Base-by-base conservation (phyloP, 2,888 invertebrate species). In the Lasioglossum pauxillum region DNA sequence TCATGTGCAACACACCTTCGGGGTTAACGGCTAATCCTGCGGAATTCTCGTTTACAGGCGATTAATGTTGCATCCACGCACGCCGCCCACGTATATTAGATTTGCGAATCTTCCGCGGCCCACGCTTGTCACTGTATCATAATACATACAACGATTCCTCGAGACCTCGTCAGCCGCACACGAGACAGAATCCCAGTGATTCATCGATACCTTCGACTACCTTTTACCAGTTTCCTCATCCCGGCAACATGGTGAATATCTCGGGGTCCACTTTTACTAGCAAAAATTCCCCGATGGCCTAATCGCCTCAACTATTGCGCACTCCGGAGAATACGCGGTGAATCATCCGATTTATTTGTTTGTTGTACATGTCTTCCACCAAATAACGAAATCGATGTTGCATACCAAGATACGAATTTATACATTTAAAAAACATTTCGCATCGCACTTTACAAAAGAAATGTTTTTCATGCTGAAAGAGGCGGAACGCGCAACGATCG, bases 41-140 rank as follows among this genome's bases (percentile, higher is more conserved):
- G 69, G 79, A 83, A 85, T 83, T 86, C 87, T 90, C 83, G 83
- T 90, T 90, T 85, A 75, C 81, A 69, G 76, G 53, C 83, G 81
- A 90, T 90, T 90, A 90, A 88, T 87, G 87, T 75, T 73, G 80
- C 89, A 89, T 90, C 85, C 87, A 88, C 73, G 84, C 82, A 75
- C 75, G 12, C 41, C 82, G 72, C 89, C 89, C 60, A 87, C 90
- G 83, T 57, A 7, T 60, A 71, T 83, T 83, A 82, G 77, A 77
- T 79, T 84, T 67, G 89, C 75, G 80, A 83, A 88, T 90, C 86
- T 83, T 78, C 64, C 76, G 12, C 76, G 7, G 38, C 90, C 90
- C 71, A 90, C 90, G 85, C 79, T 19, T 53, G 73, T 38, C 80
- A 75, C 78, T 84, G 78, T 71, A 85, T 79, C 79, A 57, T 81